These are phyloP conservation scores for Apocheima hispidaria DNA, from an alignment of 2,888 invertebrate species.

Conservation along the genomic window DNA sequence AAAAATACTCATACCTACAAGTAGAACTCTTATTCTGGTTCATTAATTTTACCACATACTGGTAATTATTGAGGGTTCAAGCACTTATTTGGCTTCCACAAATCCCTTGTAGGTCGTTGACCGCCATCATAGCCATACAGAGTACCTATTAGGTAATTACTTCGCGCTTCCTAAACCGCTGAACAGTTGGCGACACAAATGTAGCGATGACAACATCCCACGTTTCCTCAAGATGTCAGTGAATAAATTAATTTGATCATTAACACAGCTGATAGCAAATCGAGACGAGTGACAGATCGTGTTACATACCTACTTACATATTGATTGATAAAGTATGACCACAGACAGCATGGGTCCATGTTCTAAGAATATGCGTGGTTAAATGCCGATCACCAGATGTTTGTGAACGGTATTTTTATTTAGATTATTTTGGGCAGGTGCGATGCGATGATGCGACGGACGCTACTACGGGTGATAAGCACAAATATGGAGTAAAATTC, in stretches of 20 bases:
- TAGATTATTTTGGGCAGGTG: background rate
- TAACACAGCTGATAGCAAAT: slow-evolving; percentile 26
- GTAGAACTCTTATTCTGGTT: slow-evolving; percentile 6
- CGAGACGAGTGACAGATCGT: slow-evolving; percentile 21
- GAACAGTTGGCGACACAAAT: slow-evolving; percentile 7
- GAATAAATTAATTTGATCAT: slow-evolving; percentile 33
- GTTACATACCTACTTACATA: slow-evolving; percentile 29
- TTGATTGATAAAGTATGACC: slow-evolving; percentile 26
- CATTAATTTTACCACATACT: slow-evolving; percentile 8
- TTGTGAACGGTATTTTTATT: slow-evolving; percentile 5
- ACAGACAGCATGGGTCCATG: slow-evolving; percentile 35
- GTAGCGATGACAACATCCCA: slow-evolving; percentile 29
- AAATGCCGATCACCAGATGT: slow-evolving; percentile 10
- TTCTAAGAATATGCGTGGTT: slow-evolving; percentile 12
- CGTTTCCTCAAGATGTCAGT: slow-evolving; percentile 24
- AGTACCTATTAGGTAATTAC: background rate
- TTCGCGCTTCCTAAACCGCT: background rate
- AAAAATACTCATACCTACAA: too few relatives aligned
- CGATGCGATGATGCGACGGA: background rate
- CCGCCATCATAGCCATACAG: background rate
- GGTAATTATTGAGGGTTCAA: background rate
- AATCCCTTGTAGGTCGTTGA: slow-evolving; percentile 17
- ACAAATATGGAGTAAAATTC: background rate
- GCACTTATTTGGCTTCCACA: slow-evolving; percentile 18
- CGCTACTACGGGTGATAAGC: background rate